Conservation (phyloP, 1,140 invertebrate species). For the Nomia melanderi region DNA sequence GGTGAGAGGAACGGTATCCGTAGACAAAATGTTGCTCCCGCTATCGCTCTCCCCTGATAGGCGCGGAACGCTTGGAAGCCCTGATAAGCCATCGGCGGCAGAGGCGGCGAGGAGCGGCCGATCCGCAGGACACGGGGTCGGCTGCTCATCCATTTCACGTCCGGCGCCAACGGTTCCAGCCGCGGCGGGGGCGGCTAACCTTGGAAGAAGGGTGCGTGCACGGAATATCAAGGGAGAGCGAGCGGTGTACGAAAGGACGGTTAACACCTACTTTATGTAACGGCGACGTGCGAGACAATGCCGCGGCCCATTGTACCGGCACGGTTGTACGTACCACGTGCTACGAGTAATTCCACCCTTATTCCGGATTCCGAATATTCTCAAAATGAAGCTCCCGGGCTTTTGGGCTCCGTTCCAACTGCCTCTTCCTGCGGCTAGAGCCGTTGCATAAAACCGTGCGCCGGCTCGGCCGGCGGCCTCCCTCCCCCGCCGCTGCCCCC, state of each 20-base stretch:
- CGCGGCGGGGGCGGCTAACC: not conserved
- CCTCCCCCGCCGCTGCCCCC: not conserved
- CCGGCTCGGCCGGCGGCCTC: not conserved
- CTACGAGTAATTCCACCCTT: slow-evolving; percentile 56
- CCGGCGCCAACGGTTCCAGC: not conserved
- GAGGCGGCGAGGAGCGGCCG: too few species aligned
- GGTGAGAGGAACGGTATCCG: too few species aligned
- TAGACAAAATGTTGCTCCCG: too few species aligned
- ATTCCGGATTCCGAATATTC: slow-evolving; percentile 54
- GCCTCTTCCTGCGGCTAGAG: slow-evolving; percentile 27
- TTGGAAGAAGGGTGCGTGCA: slow-evolving; percentile 28
- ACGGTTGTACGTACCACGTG: slow-evolving; percentile 46
- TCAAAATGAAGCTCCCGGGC: slow-evolving; percentile 48
- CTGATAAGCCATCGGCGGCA: too few species aligned
- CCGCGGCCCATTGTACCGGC: slow-evolving; percentile 42
- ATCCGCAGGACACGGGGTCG: not conserved
- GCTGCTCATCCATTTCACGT: slow-evolving; percentile 7
- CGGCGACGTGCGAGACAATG: slow-evolving; percentile 51
- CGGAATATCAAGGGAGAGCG: slow-evolving; percentile 3
- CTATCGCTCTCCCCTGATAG: too few species aligned
- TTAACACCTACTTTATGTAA: slow-evolving; percentile 59
- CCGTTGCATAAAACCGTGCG: slow-evolving; percentile 37
- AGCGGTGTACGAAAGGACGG: slow-evolving; percentile 35
- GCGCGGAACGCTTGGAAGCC: too few species aligned
- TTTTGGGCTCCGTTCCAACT: slow-evolving; percentile 54